phyloP scores from a whole-genome alignment of 2,113 vertebrate species.

The Xenopus laevis region DNA sequence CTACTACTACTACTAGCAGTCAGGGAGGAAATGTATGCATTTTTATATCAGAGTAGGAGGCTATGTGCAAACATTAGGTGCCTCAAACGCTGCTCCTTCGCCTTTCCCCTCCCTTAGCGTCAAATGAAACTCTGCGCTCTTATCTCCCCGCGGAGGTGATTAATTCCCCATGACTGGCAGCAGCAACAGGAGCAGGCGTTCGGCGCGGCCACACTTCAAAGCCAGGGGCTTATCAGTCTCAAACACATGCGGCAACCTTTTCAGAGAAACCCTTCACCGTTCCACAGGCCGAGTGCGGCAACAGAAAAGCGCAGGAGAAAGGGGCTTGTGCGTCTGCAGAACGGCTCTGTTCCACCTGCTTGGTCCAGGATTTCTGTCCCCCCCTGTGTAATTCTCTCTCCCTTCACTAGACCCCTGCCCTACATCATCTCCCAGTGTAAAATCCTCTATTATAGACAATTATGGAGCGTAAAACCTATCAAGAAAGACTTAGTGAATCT shows the following conservation, averaged over 20 bases:
- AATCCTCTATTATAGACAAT: constrained; percentile 4
- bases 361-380: constrained; percentile 13
- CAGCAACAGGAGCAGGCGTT: constrained; percentile 62
- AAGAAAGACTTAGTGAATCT: neutral
- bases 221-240: constrained; percentile 68
- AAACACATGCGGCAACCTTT: constrained; percentile 64
- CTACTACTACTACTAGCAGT: too few species aligned
- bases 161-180: constrained; percentile 63
- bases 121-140: constrained; percentile 61
- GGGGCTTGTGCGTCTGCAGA: constrained; percentile 53
- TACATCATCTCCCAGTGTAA: neutral
- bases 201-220: constrained; percentile 72
- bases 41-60: too few species aligned
- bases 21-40: too few species aligned
- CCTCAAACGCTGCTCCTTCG: too few species aligned
- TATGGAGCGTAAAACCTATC: neutral
- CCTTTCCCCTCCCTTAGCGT: constrained; percentile 48
- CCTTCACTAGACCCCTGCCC: neutral
- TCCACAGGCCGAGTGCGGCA: constrained; percentile 45
- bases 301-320: constrained; percentile 39
- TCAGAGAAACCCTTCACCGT: constrained; percentile 62
- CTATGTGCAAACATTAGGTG: too few species aligned
- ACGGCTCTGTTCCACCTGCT: constrained; percentile 40
- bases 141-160: constrained; percentile 68
- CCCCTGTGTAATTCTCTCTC: constrained; percentile 22